Base-by-base conservation (phyloP, 2,113 vertebrate species). In the Indicator indicator region DNA sequence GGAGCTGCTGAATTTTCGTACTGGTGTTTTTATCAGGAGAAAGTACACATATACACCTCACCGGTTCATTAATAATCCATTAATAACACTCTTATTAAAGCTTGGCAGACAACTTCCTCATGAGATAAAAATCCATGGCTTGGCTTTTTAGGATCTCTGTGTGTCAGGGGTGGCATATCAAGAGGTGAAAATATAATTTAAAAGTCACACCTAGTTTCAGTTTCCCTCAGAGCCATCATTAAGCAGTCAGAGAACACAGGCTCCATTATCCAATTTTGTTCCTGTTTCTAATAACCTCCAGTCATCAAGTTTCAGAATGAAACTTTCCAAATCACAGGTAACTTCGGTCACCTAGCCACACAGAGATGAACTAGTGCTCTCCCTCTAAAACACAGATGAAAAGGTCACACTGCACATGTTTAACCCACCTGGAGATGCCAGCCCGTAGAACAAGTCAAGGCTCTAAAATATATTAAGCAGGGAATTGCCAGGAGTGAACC, bases 41-140 rank as follows among this genome's bases (percentile, higher is more conserved):
- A 70, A 91, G 36, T 32, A 62, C 32, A 90, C 93, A 11, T 23
- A 18, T 72, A 88, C 62, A 73, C 75, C 91, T 96, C 87, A 32
- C 2, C 38, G 91, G 60, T 94, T 97, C 95, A 93, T 96, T 97
- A 97, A 93, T 94, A 97, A 97, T 86, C 90, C 90, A 93, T 81
- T 95, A 94, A 87, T 75, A 76, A 44, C 36, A 76, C 50, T 68
- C 73, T 80, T 71, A 94, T 90, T 92, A 94, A 95, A 95, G 72
- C 74, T 74, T 93, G 83, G 88, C 85, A 94, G 92, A 82, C 60
- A 92, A n/a, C 77, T 95, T 95, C 76, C 69, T 92, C 55, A 9
- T n/a, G 58, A 96, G 96, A 95, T 50, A 90, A 81, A 81, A 95
- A 89, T 79, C 79, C 78, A 68, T 52, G 91, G 44, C 82, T 92